Base-by-base conservation (phyloP, 2,113 vertebrate species). In the Cichladusa arquata region DNA sequence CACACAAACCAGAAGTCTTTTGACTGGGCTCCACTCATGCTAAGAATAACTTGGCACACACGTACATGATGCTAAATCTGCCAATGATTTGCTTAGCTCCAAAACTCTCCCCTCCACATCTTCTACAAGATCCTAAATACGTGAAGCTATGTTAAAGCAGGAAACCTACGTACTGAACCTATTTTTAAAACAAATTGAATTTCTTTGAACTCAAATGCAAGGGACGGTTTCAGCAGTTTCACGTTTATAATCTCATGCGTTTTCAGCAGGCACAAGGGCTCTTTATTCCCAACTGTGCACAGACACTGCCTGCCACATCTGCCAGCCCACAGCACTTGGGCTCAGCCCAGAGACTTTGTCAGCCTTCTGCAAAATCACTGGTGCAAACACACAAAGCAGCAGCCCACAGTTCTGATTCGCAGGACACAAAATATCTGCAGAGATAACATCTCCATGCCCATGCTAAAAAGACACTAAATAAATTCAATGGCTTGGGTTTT, bases 281-380 rank as follows among this genome's bases (percentile, higher is more conserved):
- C 85, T 96, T 93, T 94, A 84, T 93, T 82, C 45, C 86, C 94
- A 58, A 17, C 86, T 8, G 8, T 3, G 38, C 96, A 93, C 92
- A 97, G 97, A 95, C 36, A 48, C 93, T 93, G 96, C 95, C 96
- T 34, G 23, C 94, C 73, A 74, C 4, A 31, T 76, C 97, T 97
- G 97, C 96, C 96, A 76, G 95, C 88, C 96, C 95, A 96, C 96
- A 95, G 70, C 89, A 8, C 85, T 70, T 72, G 85, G 78, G 74
- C 97, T 93, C 73, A 81, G 61, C 86, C 95, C 92, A 96, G 96
- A 90, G 95, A 64, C 85, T 56, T 93, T 91, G 96, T 88, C 97
- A 97, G 93, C 93, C 90, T 83, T 94, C 96, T 72, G 69, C 96
- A 96, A 96, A 96, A 97, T 93, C 78, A 61, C 91, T 93, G 94